These are phyloP conservation scores for Sphecodes monilicornis DNA, from an alignment of 2,888 invertebrate species.

Conservation along the genomic window DNA sequence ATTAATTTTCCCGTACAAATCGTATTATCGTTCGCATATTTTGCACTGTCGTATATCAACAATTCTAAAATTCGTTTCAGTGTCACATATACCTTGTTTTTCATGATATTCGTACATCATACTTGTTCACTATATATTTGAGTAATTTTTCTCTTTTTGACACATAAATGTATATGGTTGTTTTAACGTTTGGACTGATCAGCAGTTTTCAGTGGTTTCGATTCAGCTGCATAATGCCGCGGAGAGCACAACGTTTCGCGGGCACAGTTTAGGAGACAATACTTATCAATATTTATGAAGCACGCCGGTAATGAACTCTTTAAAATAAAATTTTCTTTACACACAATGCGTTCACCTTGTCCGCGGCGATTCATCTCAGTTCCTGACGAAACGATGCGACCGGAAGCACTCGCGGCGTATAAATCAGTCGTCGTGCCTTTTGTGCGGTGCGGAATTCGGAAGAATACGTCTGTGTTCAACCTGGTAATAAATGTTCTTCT, in stretches of 20 bases:
- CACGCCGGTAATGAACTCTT: conserved; percentile 16
- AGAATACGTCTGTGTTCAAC: conserved; percentile 22
- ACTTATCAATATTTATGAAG: conserved; percentile 35
- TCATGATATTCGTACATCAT: not conserved
- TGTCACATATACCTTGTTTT: not conserved
- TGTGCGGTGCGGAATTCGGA: conserved; percentile 28
- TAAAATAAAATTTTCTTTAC: conserved; percentile 35
- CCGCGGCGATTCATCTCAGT: conserved; percentile 25
- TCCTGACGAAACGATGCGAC: conserved; percentile 32
- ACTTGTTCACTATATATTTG: not conserved
- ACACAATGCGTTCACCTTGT: conserved; percentile 38
- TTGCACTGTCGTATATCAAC: too few relatives aligned
- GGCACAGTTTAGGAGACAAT: not conserved
- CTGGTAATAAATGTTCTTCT: not conserved
- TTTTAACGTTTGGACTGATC: not conserved
- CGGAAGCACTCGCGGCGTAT: conserved; percentile 42
- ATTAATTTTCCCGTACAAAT: not conserved
- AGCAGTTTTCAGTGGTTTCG: not conserved
- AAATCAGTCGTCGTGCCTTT: conserved; percentile 54
- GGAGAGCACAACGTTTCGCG: not conserved
- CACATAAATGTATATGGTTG: not conserved
- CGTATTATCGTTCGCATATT: not conserved
- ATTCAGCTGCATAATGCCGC: not conserved
- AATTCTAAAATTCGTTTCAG: not conserved
- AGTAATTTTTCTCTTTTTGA: not conserved